Evolutionary conservation across 1,140 invertebrate species (phyloP), one percentile per base, ranked within the genome.

Genomic region (Musca domestica): DNA sequence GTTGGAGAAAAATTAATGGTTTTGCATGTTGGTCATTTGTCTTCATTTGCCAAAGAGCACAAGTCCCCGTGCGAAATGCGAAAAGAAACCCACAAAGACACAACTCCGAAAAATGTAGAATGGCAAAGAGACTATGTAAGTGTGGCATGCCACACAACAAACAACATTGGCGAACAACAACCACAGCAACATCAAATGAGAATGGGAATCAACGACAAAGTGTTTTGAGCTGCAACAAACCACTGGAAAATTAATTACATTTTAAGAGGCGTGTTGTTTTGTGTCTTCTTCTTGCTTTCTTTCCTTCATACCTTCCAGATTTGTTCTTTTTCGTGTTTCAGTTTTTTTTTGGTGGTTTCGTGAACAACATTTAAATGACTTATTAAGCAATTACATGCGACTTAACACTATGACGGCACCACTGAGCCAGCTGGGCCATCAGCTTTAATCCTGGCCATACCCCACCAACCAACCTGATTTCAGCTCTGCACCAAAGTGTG

Each of bases 1-100:
- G 4, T 2, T 76, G 72, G 68, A 72, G 74, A 75, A 76, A 70
- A 80, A 79, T 78, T 80, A 79, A 80, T 80, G 76, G 74, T 73
- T 74, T 51, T 73, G 70, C 72, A 70, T 73, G 72, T 65, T 72
- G 74, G 72, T 71, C 74, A 79, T 79, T 80, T 80, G 77, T 80
- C 77, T 80, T 80, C 72, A 80, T 79, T 79, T 68, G 19, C 17
- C 22, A 19, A 64, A 63, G 30, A 22, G n/a, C 41, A 14, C 20
- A 48, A 46, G 19, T 17, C n/a, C 23, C 23, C 6, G 23, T 19
- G 15, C 12, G n/a, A 64, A 30, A 58, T 68, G n/a, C 67, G 27
- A 22, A 23, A 19, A 49, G 3, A 30, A 34, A 47, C 14, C 46
- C 0, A 25, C 20, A 49, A 12, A 17, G 41, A 63, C 22, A 27